Conservation (phyloP, 2,113 vertebrate species). For the Alaudala cheleensis region DNA sequence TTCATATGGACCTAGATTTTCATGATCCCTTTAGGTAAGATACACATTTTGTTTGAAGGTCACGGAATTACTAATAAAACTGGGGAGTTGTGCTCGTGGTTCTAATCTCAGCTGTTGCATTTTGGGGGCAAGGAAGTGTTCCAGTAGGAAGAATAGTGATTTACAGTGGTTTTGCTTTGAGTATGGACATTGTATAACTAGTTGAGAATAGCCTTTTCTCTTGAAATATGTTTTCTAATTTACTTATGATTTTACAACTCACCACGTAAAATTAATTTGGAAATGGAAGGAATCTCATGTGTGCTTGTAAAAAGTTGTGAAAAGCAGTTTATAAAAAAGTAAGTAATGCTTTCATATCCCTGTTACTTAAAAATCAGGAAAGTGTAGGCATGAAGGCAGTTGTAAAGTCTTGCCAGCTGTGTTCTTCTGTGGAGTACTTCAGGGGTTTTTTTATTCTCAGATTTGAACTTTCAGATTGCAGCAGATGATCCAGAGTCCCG, state of each 20-base stretch:
- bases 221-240: not conserved
- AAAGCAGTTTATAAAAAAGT: not conserved
- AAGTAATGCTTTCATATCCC: not conserved
- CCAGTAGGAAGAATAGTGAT: not conserved
- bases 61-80: not conserved
- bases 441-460: not conserved
- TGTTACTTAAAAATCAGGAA: not conserved
- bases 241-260: not conserved
- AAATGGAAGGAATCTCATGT: not conserved
- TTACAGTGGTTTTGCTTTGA: not conserved
- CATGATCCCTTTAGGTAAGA: slow-evolving; percentile 91
- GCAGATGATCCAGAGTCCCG: not conserved
- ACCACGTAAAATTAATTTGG: not conserved
- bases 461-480: not conserved
- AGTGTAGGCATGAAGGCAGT: not conserved
- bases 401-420: not conserved
- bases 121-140: not conserved
- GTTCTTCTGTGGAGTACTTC: not conserved
- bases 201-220: not conserved
- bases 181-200: not conserved
- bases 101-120: not conserved
- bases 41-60: not conserved
- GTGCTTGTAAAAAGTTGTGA: not conserved
- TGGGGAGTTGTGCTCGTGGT: not conserved
- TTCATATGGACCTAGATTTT: slow-evolving; percentile 85